phyloP scores from a whole-genome alignment of 2,888 invertebrate species.

The Hofmannophila pseudospretella region DNA sequence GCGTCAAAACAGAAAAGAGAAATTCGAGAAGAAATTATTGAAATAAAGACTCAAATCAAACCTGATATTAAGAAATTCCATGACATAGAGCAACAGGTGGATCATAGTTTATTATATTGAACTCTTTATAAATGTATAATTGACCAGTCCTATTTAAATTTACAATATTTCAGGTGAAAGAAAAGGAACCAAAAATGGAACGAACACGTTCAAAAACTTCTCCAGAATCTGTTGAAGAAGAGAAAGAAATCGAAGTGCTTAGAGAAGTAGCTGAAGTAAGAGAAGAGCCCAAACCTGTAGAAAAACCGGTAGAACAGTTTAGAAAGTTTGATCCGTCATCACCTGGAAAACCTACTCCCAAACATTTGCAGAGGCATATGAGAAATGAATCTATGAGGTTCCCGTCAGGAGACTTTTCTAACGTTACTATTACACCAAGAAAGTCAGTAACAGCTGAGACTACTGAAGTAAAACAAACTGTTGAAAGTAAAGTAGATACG shows the following conservation, averaged over 20 bases:
- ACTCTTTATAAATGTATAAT: background rate
- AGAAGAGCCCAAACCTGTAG: slow-evolving; percentile 49
- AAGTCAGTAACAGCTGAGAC: slow-evolving; percentile 67
- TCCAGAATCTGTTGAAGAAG: slow-evolving; percentile 53
- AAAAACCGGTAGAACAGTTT: slow-evolving; percentile 58
- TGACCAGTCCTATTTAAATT: too few relatives aligned
- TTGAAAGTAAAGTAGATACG: slow-evolving; percentile 45
- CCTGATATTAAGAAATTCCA: slow-evolving; percentile 74
- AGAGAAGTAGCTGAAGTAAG: slow-evolving; percentile 36
- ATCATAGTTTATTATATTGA: slow-evolving; percentile 9
- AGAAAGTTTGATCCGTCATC: slow-evolving; percentile 68
- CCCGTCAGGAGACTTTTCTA: slow-evolving; percentile 73
- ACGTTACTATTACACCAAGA: slow-evolving; percentile 66
- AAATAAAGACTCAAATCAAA: slow-evolving; percentile 82
- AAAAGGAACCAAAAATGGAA: slow-evolving; percentile 62
- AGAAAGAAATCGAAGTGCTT: slow-evolving; percentile 36
- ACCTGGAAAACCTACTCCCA: slow-evolving; percentile 70
- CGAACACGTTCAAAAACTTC: slow-evolving; percentile 59
- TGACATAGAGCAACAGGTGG: slow-evolving; percentile 65
- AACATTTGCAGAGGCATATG: slow-evolving; percentile 73
- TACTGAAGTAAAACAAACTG: slow-evolving; percentile 43
- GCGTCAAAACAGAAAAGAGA: slow-evolving; percentile 86
- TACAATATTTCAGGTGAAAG: slow-evolving; percentile 57
- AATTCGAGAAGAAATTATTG: slow-evolving; percentile 84
- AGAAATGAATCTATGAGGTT: slow-evolving; percentile 75